Percentiles rank a stretch among this genome's conserved stretches.
These are phyloP conservation scores for Xestia rhomboidea DNA, from an alignment of 2,888 invertebrate species.

Conservation along the genomic window DNA sequence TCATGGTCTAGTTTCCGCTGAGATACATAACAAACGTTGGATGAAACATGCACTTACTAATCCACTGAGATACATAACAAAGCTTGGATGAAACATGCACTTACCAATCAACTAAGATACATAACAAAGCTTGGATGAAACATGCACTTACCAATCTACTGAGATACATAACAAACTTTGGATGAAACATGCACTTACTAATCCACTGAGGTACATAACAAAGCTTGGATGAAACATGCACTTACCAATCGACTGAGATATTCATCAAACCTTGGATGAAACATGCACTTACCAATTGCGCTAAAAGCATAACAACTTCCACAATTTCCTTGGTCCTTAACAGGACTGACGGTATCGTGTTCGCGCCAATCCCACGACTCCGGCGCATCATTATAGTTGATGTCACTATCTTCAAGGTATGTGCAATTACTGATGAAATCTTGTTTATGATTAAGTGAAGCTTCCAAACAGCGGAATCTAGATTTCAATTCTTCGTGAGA, in stretches of 20 bases:
- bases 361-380: constrained; percentile 92
- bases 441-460: accelerated
- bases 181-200: no score
- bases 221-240: background rate
- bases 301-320: constrained; percentile 94
- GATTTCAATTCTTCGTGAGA: constrained; percentile 33
- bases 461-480: background rate
- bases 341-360: constrained; percentile 93
- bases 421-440: background rate
- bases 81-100: no score
- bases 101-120: no score
- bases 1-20: no score
- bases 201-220: no score
- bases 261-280: background rate
- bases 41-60: no score
- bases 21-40: no score
- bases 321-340: constrained; percentile 95
- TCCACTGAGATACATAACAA: no score
- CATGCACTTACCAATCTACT: no score
- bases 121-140: no score
- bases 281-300: constrained; percentile 54
- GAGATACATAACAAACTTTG: no score
- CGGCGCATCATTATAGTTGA: constrained; percentile 50
- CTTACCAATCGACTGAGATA: no score
- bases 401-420: constrained; percentile 8